Percentiles rank a stretch among this genome's conserved stretches.
Conservation (phyloP, 2,888 invertebrate genomes). For the Ernsta delagoae region DNA sequence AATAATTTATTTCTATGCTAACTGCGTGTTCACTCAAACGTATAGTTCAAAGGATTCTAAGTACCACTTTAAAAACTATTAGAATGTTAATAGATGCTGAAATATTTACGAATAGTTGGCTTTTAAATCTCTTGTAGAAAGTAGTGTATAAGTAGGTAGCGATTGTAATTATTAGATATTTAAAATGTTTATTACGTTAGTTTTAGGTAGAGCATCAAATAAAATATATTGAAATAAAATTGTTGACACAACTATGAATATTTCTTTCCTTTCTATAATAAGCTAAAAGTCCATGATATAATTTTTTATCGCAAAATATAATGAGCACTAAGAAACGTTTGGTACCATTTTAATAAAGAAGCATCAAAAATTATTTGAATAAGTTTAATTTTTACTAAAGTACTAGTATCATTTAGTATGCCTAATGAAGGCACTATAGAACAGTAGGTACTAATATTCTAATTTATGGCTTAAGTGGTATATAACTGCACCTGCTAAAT, state of each 20-base stretch:
- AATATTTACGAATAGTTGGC: constrained; percentile 53
- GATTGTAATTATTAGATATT: constrained; percentile 46
- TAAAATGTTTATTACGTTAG: constrained; percentile 52
- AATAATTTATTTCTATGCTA: background rate
- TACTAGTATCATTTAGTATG: too few relatives aligned
- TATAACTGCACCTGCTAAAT: too few relatives aligned
- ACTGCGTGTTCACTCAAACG: constrained; percentile 23
- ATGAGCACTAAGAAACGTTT: too few relatives aligned
- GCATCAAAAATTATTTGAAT: too few relatives aligned
- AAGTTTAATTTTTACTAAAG: too few relatives aligned
- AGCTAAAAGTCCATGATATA: background rate
- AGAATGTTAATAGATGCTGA: constrained; percentile 53
- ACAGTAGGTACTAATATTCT: too few relatives aligned
- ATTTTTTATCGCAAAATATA: too few relatives aligned
- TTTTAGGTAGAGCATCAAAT: constrained; percentile 45
- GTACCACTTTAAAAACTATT: constrained; percentile 46
- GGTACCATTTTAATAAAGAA: too few relatives aligned
- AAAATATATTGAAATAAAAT: constrained; percentile 38
- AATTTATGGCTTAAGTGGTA: too few relatives aligned
- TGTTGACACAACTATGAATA: constrained; percentile 10
- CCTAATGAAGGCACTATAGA: too few relatives aligned
- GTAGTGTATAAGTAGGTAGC: constrained; percentile 45
- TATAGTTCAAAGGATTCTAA: constrained; percentile 38
- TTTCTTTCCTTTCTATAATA: background rate
- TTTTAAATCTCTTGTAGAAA: constrained; percentile 50